Base-by-base conservation (phyloP, 2,113 vertebrate species). In the Platanista minor region DNA sequence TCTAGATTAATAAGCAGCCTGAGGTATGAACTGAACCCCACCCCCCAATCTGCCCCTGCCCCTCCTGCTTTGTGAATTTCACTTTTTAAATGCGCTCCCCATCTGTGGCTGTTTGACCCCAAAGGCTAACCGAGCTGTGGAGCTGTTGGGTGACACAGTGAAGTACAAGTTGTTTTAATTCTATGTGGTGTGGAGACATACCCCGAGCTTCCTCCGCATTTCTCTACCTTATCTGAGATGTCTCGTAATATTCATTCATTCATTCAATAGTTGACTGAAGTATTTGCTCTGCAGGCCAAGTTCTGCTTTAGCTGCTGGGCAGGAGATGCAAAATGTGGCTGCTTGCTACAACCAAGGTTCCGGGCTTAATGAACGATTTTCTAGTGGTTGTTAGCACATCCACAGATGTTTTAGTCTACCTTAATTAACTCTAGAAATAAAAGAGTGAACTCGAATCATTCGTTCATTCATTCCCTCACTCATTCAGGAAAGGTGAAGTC, bases 361-460 rank as follows among this genome's bases (percentile, higher is more conserved):
- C 54, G 61, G 59, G 46, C 82, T 89, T 29, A 39, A 54, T 59
- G 18, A 52, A 33, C 62, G 85, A 8, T 85, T 69, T 87, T 74
- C 49, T 90, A 59, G 39, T 69, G 61, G 31, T 27, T 49, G 23
- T 86, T n/a, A 74, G 83, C 78, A 54, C 9, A 3, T 46, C 77
- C 25, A 43, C 31, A 7, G 64, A 33, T 77, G 39, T 67, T 67
- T 94, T 67, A 31, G 74, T 83, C 61, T 82, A 29, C 61, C 57
- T 90, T 90, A 82, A 92, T 93, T 71, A 90, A 84, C 18, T 95
- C 62, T 81, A 74, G 59, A 82, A 94, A 54, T 83, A 29, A 80
- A 54, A 85, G 33, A n/a, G n/a, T 31, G 43, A 57, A 39, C 52
- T 62, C 23, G 27, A 77, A 27, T 72, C 72, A 71, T 49, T 54